A percentile compares a stretch with the other conserved stretches of the same genome.
phyloP scores from a whole-genome alignment of 92 coral and sea anemone species.

The Zoanthus sociatus region DNA sequence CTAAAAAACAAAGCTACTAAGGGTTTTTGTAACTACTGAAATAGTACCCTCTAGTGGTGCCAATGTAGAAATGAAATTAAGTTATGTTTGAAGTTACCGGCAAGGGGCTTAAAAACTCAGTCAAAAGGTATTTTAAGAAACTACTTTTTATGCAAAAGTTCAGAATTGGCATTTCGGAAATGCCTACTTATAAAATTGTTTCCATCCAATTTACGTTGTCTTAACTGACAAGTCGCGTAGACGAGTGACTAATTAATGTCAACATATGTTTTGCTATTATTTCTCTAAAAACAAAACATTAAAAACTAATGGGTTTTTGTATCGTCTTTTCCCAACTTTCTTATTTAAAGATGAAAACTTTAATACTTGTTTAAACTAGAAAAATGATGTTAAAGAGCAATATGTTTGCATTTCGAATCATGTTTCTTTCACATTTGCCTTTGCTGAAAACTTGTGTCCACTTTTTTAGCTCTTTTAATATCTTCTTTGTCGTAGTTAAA shows the following conservation, averaged over 20 bases:
- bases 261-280: background rate
- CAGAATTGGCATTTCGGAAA: background rate
- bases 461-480: background rate
- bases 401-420: background rate
- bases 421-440: background rate
- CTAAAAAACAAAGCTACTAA: too few relatives aligned
- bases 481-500: background rate
- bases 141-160: background rate
- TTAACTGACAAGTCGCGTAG: background rate
- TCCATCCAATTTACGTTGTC: background rate
- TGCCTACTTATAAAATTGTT: background rate
- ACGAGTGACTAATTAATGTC: background rate
- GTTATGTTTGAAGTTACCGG: too few relatives aligned
- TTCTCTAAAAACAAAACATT: background rate
- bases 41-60: too few relatives aligned
- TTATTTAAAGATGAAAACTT: background rate
- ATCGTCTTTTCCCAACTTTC: background rate
- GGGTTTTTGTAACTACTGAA: too few relatives aligned
- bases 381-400: too few relatives aligned
- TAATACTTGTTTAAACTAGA: too few relatives aligned
- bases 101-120: too few relatives aligned
- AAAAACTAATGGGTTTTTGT: background rate
- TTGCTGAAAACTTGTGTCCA: background rate
- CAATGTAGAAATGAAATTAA: too few relatives aligned
- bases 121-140: background rate